Base-by-base conservation (phyloP, 2,888 invertebrate genomes). In the Electrophaes corylata region DNA sequence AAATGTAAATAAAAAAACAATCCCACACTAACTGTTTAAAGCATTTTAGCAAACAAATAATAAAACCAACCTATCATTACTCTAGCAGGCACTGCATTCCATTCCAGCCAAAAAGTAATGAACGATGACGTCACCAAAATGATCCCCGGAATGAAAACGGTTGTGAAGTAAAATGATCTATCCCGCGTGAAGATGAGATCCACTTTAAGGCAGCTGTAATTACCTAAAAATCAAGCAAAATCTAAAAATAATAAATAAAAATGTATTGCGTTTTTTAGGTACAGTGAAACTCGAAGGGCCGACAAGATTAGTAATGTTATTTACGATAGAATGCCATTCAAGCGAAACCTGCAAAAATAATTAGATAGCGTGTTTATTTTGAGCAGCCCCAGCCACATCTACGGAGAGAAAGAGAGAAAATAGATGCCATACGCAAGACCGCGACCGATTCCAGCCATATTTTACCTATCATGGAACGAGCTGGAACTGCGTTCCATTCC, bases 51-150 rank as follows among this genome's bases (percentile, higher is more conserved):
- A 78, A 76, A 73, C 69, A 73, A 79, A 79, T 72, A 26, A 69
- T 72, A 67, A 80, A 79, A 93, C 95, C 93, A 93, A 97, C 97
- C 96, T 93, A 98, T 97, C 97, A 98, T 98, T 83, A 98, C 98
- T 92, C 98, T 94, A 86, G 98, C 98, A 84, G 98, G 98, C 83
- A 98, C 98, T 76, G 98, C 98, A 92, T 98, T 98, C 97, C 98
- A 98, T 93, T 98, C 98, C 92, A 98, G 94, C 98, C 98, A 98
- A 94, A 98, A 98, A 83, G 98, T 98, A 92, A 98, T 98, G 94
- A 98, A 98, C 81, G 98, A 98, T 91, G 97, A 97, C 75, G 98
- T 98, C 88, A 98, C 98, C 93, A 98, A 94, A 92, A 98, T 97
- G 86, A 98, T 97, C 83, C 98, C 98, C 78, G 98, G 98, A 93